Percentiles rank a stretch among this genome's conserved stretches.
Evolutionary conservation across 2,888 invertebrate species (phyloP).

Genomic region (Tiliacea aurago): DNA sequence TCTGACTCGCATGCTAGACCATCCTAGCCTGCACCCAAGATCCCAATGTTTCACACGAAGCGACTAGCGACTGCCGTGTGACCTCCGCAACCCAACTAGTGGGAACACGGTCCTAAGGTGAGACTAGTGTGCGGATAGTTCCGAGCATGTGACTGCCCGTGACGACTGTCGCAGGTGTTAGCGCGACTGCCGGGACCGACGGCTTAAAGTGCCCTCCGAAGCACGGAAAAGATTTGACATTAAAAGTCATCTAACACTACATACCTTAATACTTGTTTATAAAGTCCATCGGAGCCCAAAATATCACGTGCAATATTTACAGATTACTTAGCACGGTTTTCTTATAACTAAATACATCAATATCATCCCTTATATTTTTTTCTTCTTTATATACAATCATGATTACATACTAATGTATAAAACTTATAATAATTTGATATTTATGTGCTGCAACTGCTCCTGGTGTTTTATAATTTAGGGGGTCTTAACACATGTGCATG

Average conservation of each 20-base stretch:
- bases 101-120: conserved; percentile 8
- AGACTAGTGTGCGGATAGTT: conserved; percentile 22
- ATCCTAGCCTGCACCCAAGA: conserved; percentile 4
- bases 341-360: not conserved
- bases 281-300: too few relatives aligned
- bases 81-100: conserved; percentile 8
- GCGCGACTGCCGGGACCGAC: conserved; percentile 38
- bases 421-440: not conserved
- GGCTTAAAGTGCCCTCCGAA: conserved; percentile 37
- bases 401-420: not conserved
- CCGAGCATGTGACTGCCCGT: conserved; percentile 16
- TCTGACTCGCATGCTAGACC: conserved; percentile 20
- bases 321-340: conserved; percentile 4
- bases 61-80: conserved; percentile 13
- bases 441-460: not conserved
- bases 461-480: not conserved
- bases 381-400: not conserved
- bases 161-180: conserved; percentile 28
- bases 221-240: conserved; percentile 23
- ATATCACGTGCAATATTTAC: conserved; percentile 13
- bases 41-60: not conserved
- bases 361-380: not conserved
- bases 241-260: not conserved
- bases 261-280: not conserved
- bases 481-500: too few relatives aligned